A percentile compares a stretch with the other conserved stretches of the same genome.
Conservation (phyloP, 2,888 invertebrate genomes). For the Hipparchia semele region DNA sequence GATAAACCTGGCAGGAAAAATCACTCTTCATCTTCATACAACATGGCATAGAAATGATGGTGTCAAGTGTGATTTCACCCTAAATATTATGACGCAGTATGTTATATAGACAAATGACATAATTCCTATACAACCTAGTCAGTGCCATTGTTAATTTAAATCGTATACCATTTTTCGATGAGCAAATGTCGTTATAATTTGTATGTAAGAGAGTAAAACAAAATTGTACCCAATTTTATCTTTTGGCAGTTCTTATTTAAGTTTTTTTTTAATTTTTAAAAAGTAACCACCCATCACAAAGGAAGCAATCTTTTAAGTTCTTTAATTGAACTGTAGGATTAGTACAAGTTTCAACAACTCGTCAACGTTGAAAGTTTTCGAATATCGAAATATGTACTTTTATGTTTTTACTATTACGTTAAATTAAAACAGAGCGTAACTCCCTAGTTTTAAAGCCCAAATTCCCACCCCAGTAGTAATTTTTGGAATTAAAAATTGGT, state of each 20-base stretch:
- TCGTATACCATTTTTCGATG: slow-evolving; percentile 57
- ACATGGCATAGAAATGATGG: no score
- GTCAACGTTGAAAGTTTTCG: no score
- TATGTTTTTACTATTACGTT: no score
- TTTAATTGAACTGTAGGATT: neutral
- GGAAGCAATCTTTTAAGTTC: neutral
- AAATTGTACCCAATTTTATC: neutral
- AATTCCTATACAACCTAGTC: slow-evolving; percentile 30
- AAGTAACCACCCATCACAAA: neutral
- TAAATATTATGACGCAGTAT: slow-evolving; percentile 23
- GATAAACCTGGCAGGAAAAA: no score
- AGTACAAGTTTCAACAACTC: no score
- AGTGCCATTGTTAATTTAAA: slow-evolving; percentile 31
- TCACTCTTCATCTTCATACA: no score
- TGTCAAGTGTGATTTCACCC: no score
- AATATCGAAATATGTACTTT: no score
- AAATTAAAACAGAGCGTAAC: no score
- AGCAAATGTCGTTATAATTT: slow-evolving; percentile 52
- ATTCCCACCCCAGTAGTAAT: no score
- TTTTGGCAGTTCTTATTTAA: neutral
- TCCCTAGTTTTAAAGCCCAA: no score
- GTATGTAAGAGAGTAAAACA: neutral
- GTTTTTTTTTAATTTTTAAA: neutral
- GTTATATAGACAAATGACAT: slow-evolving; percentile 7
- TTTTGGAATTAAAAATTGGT: no score